These are phyloP conservation scores for Amitus sp. DNA, from an alignment of 2,888 invertebrate genomes.

Conservation along the genomic window DNA sequence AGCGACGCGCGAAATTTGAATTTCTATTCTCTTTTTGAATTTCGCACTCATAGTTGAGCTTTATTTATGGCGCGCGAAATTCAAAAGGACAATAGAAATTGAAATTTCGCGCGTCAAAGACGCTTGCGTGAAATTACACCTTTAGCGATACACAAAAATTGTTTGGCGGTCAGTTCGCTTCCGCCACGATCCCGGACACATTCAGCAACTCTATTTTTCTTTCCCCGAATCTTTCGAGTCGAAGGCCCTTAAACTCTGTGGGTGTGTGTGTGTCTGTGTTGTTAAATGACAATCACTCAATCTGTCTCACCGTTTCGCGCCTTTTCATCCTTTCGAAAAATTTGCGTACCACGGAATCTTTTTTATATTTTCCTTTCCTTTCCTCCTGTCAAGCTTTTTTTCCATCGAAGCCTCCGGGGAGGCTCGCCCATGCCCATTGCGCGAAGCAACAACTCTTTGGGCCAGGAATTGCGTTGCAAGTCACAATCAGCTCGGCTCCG, in stretches of 20 bases:
- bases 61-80: too few relatives aligned
- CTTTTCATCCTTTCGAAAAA: constrained; percentile 17
- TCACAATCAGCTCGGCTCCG: constrained; percentile 66
- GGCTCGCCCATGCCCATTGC: constrained; percentile 21
- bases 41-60: too few relatives aligned
- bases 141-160: too few relatives aligned
- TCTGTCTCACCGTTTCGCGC: constrained; percentile 23
- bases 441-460: constrained; percentile 51
- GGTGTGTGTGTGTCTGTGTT: constrained; percentile 58
- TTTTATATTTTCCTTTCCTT: constrained; percentile 38
- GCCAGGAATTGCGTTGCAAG: constrained; percentile 67
- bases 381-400: constrained; percentile 44
- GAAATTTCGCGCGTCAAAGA: neutral
- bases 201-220: constrained; percentile 3
- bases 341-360: too few relatives aligned
- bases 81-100: too few relatives aligned
- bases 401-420: constrained; percentile 1
- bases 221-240: constrained; percentile 46
- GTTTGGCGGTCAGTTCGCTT: too few relatives aligned
- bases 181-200: too few relatives aligned
- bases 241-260: constrained; percentile 55
- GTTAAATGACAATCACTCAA: constrained; percentile 63
- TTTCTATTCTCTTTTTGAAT: constrained; percentile 7
- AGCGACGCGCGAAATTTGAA: neutral
- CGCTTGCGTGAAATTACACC: too few relatives aligned